Evolutionary conservation across 2,888 invertebrate species (phyloP).

Genomic region (Catocala nupta): DNA sequence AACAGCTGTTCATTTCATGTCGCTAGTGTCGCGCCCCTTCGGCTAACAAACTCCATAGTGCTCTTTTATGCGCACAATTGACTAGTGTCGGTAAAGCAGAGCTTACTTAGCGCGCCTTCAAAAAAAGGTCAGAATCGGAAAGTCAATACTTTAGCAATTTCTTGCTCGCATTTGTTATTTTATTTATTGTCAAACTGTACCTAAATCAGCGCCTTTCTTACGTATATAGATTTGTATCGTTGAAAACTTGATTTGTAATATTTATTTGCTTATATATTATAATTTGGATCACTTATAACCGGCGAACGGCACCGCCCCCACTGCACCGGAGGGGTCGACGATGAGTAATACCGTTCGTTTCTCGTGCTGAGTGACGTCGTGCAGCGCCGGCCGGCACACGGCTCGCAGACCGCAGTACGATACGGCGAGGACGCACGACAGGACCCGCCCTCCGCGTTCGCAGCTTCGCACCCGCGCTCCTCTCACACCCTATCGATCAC

Average conservation of each 20-base stretch:
- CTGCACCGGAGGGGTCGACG: slow-evolving; percentile 66
- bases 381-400: slow-evolving; percentile 64
- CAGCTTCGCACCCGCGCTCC: slow-evolving; percentile 57
- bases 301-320: slow-evolving; percentile 61
- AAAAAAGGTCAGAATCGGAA: slow-evolving; percentile 56
- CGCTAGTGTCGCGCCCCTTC: slow-evolving; percentile 18
- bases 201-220: slow-evolving; percentile 13
- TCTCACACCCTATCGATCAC: slow-evolving; percentile 74
- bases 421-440: slow-evolving; percentile 76
- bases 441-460: slow-evolving; percentile 68
- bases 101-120: slow-evolving; percentile 49
- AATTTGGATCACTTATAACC: slow-evolving; percentile 39
- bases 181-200: slow-evolving; percentile 26
- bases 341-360: slow-evolving; percentile 83
- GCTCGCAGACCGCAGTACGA: slow-evolving; percentile 73
- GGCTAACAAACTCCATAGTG: no score
- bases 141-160: slow-evolving; percentile 71
- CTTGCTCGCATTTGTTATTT: slow-evolving; percentile 22
- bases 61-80: no score
- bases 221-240: slow-evolving; percentile 11
- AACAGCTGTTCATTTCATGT: slow-evolving; percentile 20
- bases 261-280: slow-evolving; percentile 30
- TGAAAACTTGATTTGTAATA: slow-evolving; percentile 20
- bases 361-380: slow-evolving; percentile 81
- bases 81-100: slow-evolving; percentile 72